Conservation (phyloP, 2,888 invertebrate genomes). For the Vesta saturnalis region DNA sequence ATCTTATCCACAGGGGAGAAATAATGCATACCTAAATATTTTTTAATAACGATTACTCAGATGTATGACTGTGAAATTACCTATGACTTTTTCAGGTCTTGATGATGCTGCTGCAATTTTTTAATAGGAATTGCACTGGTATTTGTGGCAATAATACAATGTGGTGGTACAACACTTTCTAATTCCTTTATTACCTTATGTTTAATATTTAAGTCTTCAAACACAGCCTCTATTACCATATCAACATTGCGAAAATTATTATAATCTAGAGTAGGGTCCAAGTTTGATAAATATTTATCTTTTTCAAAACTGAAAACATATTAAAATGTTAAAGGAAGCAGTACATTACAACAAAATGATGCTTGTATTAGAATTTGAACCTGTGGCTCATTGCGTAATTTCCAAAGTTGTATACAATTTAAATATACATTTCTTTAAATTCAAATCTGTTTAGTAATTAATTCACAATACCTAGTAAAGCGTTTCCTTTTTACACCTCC, state of each 20-base stretch:
- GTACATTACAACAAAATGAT: too few species aligned
- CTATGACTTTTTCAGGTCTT: constrained; percentile 92
- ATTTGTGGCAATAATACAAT: constrained; percentile 96
- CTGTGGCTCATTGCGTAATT: too few species aligned
- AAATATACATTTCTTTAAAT: neutral
- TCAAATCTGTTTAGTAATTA: neutral
- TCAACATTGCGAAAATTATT: constrained; percentile 85
- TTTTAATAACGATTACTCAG: too few species aligned
- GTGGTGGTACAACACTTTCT: constrained; percentile 84
- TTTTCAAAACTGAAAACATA: constrained; percentile 74
- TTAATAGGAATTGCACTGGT: constrained; percentile 98
- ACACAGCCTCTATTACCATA: constrained; percentile 98
- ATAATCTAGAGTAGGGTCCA: constrained; percentile 85
- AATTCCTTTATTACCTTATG: constrained; percentile 97
- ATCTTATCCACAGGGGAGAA: constrained; percentile 99
- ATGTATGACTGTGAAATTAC: too few species aligned
- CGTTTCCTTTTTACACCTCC: constrained; percentile 88
- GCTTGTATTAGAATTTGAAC: too few species aligned
- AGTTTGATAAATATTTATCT: constrained; percentile 80
- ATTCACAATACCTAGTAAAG: constrained; percentile 75
- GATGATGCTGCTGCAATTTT: constrained; percentile 93
- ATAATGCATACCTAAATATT: constrained; percentile 96
- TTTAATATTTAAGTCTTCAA: constrained; percentile 95
- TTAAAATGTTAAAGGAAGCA: constrained; percentile 5
- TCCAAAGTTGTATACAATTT: too few species aligned